Evolutionary conservation across 2,888 invertebrate genomes (phyloP), one percentile per base, ranked within the genome.

Genomic region (Perizoma flavofasciatum): DNA sequence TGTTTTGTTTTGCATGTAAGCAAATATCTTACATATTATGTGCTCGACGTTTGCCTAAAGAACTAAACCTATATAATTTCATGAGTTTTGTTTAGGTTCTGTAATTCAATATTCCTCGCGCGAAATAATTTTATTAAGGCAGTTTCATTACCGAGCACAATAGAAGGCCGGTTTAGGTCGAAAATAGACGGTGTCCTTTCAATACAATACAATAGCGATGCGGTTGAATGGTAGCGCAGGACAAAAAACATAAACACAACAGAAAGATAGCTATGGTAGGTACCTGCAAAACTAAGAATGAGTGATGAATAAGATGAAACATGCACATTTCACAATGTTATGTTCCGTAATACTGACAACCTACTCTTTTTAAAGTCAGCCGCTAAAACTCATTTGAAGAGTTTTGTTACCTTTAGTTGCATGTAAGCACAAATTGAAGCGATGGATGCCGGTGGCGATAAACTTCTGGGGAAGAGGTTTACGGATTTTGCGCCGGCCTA

Each of bases 161-260:
- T 61, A 49, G 62, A 58, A 63, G 63, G 63, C 65, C 55, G 54
- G 50, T n/a, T 59, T 32, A 50, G 56, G 47, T 60, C 54, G 59
- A 62, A 64, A 67, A 67, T 66, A 63, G 64, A 55, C 63, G 49
- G 48, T 55, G 61, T 56, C 60, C 61, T 61, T 65, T 61, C 58
- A 51, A 59, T 59, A 60, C 65, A 65, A 60, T 67, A 64, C 56
- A 62, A 61, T 55, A 48, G 68, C 74, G 79, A 73, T 71, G 66
- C 80, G 82, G 73, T 80, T 79, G 78, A 82, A 78, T 78, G 78
- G 66, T 67, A 68, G 69, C 67, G 66, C 59, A 52, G 63, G 67
- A 67, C 65, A 74, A 75, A 74, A 75, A 71, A 77, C 75, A 71
- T 64, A 66, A 74, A 68, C 63, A 61, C 66, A 67, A 32, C 2